Percentiles rank a stretch among this genome's conserved stretches.
phyloP scores from a whole-genome alignment of 2,113 vertebrate genomes.

The Phalacrocorax brasilianus region DNA sequence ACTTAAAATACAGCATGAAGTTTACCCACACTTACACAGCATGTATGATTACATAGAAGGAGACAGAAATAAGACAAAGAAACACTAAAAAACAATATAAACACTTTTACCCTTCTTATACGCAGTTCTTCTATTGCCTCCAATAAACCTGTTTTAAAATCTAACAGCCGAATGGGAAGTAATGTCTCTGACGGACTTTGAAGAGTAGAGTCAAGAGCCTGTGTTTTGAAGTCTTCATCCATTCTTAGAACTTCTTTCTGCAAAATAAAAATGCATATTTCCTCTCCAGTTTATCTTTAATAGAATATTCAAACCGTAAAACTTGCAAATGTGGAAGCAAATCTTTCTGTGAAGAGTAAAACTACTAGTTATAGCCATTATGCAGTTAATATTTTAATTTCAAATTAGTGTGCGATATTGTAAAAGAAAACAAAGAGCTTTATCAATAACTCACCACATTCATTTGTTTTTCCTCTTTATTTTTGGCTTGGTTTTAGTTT shows the following conservation, averaged over 20 bases:
- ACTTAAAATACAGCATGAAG: not conserved
- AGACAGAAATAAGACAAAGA: not conserved
- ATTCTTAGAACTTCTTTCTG: constrained; percentile 63
- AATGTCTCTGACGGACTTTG: constrained; percentile 75
- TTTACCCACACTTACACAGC: not conserved
- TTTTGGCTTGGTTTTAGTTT: not conserved
- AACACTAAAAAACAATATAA: not conserved
- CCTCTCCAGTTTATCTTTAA: not conserved
- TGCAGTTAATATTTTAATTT: not conserved
- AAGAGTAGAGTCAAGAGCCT: constrained; percentile 43
- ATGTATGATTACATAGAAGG: not conserved
- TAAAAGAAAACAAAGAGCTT: not conserved
- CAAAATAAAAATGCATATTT: constrained; percentile 21
- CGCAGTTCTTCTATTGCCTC: constrained; percentile 89
- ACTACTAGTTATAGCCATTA: not conserved
- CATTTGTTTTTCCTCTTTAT: not conserved
- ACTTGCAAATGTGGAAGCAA: not conserved
- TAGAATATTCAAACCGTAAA: not conserved
- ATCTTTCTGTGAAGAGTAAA: not conserved
- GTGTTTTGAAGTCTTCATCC: constrained; percentile 57
- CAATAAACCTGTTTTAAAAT: constrained; percentile 87
- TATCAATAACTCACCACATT: not conserved
- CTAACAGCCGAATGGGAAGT: constrained; percentile 82
- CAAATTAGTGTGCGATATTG: not conserved
- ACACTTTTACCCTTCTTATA: constrained; percentile 82